Conservation (phyloP, 2,797 vertebrate genomes). For the Hippocampus kuda region DNA sequence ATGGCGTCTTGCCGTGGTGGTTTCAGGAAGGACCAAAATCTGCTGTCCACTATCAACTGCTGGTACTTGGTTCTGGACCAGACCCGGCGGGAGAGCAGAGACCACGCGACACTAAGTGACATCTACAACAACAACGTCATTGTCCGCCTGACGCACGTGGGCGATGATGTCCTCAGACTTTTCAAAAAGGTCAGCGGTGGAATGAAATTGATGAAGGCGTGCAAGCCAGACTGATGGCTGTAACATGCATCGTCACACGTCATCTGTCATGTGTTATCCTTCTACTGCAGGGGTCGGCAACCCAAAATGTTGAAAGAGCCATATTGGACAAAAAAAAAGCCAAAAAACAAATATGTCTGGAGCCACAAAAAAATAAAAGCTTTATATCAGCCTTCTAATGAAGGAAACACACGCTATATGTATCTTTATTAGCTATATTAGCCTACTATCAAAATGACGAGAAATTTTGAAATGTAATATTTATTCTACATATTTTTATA, state of each 20-base stretch:
- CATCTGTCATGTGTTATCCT: background rate
- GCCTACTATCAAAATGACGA: no score
- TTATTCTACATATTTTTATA: no score
- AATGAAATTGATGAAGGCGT: slow-evolving; percentile 23
- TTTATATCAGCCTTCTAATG: no score
- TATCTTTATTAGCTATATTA: no score
- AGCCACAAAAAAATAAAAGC: no score
- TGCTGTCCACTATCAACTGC: slow-evolving; percentile 93
- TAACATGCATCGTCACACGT: background rate
- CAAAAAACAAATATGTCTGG: no score
- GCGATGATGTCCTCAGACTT: slow-evolving; percentile 96
- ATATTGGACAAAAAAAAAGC: no score
- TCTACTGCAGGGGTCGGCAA: no score
- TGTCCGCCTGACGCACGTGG: slow-evolving; percentile 89
- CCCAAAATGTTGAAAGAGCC: no score
- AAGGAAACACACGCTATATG: no score
- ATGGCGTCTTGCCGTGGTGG: slow-evolving; percentile 6
- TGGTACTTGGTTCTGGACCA: slow-evolving; percentile 98
- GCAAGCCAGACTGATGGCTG: background rate
- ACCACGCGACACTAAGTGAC: slow-evolving; percentile 94
- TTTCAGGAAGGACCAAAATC: slow-evolving; percentile 90
- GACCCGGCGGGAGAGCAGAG: slow-evolving; percentile 89
- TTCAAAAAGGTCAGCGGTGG: slow-evolving; percentile 88
- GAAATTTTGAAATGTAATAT: no score
- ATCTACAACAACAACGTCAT: slow-evolving; percentile 99